phyloP scores from a whole-genome alignment of 2,113 vertebrate genomes.

The Mugil cephalus region DNA sequence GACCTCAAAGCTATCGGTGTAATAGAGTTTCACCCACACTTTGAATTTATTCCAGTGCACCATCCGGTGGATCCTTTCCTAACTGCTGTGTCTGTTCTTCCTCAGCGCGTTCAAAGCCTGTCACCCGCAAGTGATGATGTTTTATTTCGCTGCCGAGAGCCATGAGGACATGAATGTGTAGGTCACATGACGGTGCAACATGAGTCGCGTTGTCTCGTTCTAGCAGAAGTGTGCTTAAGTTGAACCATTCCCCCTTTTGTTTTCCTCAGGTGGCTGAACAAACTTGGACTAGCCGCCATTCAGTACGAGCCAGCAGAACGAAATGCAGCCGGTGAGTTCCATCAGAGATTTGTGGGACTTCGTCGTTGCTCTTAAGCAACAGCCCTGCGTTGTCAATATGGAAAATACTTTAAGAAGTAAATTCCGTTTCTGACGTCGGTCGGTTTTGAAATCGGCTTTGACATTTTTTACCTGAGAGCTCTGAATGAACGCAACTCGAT shows the following conservation, averaged over 20 bases:
- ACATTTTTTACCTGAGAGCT: neutral
- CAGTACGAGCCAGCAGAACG: constrained; percentile 78
- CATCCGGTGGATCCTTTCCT: neutral
- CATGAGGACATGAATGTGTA: constrained; percentile 94
- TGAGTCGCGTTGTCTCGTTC: neutral
- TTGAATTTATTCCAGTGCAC: neutral
- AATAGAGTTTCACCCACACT: neutral
- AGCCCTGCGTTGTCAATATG: neutral
- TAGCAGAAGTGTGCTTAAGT: neutral
- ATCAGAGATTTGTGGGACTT: neutral
- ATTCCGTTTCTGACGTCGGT: too few relatives aligned
- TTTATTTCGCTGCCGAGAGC: constrained; percentile 97
- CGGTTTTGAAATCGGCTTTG: too few relatives aligned
- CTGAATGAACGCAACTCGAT: neutral
- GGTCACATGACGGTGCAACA: constrained; percentile 67
- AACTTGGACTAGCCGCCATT: constrained; percentile 92
- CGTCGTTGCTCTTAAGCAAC: neutral
- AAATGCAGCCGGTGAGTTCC: constrained; percentile 70
- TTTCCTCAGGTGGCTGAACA: constrained; percentile 95
- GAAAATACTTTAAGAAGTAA: neutral
- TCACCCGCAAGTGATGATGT: constrained; percentile 94
- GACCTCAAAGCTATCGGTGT: neutral
- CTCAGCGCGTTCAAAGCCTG: constrained; percentile 95
- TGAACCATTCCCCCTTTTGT: neutral
- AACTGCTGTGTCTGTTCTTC: neutral